Base-by-base conservation (phyloP, 2,888 invertebrate genomes). In the Xanthorhoe spadicearia region DNA sequence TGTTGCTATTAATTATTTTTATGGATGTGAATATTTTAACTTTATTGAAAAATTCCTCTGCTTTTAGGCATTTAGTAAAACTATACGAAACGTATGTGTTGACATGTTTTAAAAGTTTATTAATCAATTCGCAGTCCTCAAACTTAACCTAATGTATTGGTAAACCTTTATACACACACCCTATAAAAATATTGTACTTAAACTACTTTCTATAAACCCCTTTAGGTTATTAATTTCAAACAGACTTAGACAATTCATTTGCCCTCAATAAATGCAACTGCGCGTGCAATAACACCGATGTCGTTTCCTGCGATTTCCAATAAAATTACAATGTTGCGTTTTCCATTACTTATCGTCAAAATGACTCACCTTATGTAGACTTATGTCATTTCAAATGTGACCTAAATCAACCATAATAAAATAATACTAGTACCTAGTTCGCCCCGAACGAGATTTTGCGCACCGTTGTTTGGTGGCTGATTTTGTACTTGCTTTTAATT, bases 291-390 rank as follows among this genome's bases (percentile, higher is more conserved):
- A 66, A 63, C 62, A 59, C 65, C 68, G 58, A 72, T 72, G 72
- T 68, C 67, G 53, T 74, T 77, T 74, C 76, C 76, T 72, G 74
- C 71, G 64, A 76, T 75, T 73, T 73, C 56, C 61, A 66, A 72
- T 71, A 68, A 68, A 74, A 71, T 51, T 72, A 79, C 78, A 77
- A 74, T 76, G 78, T 79, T 72, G 72, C 71, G 15, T 71, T 73
- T 74, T 70, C 74, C 73, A 75, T 77, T 73, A 74, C 73, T 73
- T 75, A 76, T 59, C 68, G 68, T 70, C 61, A 66, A 71, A 71
- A 66, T 72, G 69, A 67, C 75, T 73, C 74, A 78, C 79, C 80
- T 78, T 83, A 70, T 74, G 53, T 19, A 18, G 19, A 18, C 57
- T 46, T 15, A 50, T 61, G 55, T 51, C 51, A 62, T 46, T 57